phyloP scores from a whole-genome alignment of 2,888 invertebrate species.

The Sesamia inferens region DNA sequence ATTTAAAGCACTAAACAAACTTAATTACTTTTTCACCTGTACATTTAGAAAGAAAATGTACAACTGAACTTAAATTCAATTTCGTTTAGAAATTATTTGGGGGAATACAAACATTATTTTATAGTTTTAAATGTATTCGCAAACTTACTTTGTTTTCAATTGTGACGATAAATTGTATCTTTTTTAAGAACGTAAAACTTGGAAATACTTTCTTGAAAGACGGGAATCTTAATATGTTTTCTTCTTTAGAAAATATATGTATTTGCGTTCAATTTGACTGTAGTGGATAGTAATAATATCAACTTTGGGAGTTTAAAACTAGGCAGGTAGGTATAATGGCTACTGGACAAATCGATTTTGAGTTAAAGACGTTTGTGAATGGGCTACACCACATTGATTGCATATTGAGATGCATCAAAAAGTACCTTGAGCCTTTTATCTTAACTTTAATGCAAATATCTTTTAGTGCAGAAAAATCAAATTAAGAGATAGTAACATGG shows the following conservation, averaged over 20 bases:
- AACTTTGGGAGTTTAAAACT: neutral
- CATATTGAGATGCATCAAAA: neutral
- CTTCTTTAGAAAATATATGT: neutral
- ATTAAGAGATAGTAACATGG: too few species aligned
- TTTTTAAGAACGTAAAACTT: neutral
- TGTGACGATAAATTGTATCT: neutral
- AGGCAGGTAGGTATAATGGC: neutral
- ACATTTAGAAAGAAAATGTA: too few species aligned
- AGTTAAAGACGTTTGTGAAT: neutral
- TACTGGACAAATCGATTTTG: neutral
- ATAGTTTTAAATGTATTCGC: constrained; percentile 10
- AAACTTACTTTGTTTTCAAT: constrained; percentile 39
- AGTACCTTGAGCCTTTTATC: too few species aligned
- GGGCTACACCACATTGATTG: neutral
- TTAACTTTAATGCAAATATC: too few species aligned
- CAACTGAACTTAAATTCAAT: too few species aligned
- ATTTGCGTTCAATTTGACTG: neutral
- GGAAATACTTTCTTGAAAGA: constrained; percentile 7
- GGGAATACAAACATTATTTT: too few species aligned
- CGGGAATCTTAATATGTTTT: neutral
- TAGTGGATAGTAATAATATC: neutral
- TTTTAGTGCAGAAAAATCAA: too few species aligned
- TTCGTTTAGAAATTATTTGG: too few species aligned
- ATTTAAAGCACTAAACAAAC: too few species aligned
- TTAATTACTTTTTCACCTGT: too few species aligned